These are phyloP conservation scores for Rousettus madagascariensis DNA, from an alignment of 2,797 vertebrate species.

Conservation along the genomic window DNA sequence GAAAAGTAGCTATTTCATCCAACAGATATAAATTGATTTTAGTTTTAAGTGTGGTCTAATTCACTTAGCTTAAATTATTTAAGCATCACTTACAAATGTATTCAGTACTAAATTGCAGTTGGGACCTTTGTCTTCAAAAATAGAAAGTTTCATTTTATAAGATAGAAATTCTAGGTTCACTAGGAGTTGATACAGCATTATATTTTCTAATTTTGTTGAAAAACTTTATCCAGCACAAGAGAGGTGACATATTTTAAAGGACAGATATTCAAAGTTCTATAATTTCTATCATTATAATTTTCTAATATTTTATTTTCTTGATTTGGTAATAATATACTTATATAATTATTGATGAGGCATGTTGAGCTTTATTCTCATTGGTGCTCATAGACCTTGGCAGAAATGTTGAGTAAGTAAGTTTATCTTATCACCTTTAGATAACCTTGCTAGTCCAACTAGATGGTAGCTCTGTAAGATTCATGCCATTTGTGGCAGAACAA, in stretches of 20 bases:
- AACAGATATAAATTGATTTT: constrained; percentile 57
- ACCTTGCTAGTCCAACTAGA: neutral
- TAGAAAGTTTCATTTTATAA: neutral
- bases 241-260: neutral
- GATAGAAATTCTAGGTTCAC: neutral
- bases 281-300: neutral
- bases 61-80: constrained; percentile 64
- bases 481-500: neutral
- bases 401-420: neutral
- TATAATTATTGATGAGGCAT: neutral
- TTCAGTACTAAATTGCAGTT: constrained; percentile 30
- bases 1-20: neutral
- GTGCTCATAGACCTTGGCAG: neutral
- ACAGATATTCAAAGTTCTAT: neutral
- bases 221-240: neutral
- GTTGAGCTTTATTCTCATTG: neutral
- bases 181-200: neutral
- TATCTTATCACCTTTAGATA: neutral
- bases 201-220: neutral
- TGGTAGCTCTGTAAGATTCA: neutral
- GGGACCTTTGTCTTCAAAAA: constrained; percentile 8
- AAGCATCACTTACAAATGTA: constrained; percentile 33
- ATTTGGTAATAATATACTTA: neutral
- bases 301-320: neutral
- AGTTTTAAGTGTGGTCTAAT: constrained; percentile 26